phyloP scores from a whole-genome alignment of 2,113 vertebrate species.

The Nesogale talazaci region DNA sequence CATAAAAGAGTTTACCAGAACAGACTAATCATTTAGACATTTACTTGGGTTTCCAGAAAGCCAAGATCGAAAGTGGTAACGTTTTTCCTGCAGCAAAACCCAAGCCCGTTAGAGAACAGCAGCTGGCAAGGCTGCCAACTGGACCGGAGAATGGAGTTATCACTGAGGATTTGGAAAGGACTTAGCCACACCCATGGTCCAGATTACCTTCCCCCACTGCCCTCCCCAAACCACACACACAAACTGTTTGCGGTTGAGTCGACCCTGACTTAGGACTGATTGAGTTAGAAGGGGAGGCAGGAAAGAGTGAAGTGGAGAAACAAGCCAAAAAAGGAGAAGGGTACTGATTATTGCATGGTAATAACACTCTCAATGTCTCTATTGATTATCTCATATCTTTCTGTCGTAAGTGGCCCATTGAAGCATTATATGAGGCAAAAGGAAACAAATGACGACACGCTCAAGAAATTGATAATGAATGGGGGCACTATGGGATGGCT shows the following conservation, averaged over 20 bases:
- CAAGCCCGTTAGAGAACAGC: not conserved
- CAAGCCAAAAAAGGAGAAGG: not conserved
- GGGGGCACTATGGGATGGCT: not conserved
- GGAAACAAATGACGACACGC: not conserved
- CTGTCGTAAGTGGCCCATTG: not conserved
- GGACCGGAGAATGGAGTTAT: not conserved
- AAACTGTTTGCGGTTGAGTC: too few species aligned
- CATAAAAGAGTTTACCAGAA: conserved; percentile 50
- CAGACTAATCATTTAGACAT: conserved; percentile 60
- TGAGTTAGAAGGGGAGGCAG: not conserved
- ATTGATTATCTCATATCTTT: not conserved
- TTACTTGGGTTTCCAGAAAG: conserved; percentile 65
- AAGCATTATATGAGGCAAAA: too few species aligned
- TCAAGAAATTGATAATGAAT: not conserved
- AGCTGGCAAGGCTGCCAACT: too few species aligned
- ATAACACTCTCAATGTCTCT: not conserved
- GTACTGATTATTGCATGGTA: not conserved
- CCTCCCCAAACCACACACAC: too few species aligned
- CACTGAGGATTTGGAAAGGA: not conserved
- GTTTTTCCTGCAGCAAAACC: not conserved
- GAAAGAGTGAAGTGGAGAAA: not conserved
- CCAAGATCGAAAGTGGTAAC: not conserved
- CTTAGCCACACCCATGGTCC: not conserved
- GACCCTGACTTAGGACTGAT: not conserved
- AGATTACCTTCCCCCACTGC: not conserved